Percentiles rank a stretch among this genome's conserved stretches.
Conservation (phyloP, 2,113 vertebrate species). For the Sardina pilchardus region DNA sequence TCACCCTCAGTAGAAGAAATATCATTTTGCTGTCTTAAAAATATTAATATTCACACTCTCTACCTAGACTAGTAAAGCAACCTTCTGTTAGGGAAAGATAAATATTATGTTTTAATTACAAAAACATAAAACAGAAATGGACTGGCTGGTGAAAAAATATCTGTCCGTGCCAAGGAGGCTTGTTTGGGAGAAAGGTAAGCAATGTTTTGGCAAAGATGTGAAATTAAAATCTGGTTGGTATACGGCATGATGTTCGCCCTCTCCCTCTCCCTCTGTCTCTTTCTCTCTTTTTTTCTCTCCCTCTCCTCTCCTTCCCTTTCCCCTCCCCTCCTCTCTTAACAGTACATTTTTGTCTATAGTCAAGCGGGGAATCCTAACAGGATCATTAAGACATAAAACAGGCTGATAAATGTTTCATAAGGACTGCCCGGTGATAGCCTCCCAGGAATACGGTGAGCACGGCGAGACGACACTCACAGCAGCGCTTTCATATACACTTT, state of each 20-base stretch:
- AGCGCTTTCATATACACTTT: constrained; percentile 67
- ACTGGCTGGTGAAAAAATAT: constrained; percentile 58
- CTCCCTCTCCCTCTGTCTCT: constrained; percentile 47
- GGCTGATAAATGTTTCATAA: constrained; percentile 79
- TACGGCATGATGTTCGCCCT: constrained; percentile 64
- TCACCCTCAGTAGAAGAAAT: constrained; percentile 60
- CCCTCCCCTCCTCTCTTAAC: constrained; percentile 33
- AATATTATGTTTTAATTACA: constrained; percentile 85
- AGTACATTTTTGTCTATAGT: constrained; percentile 64
- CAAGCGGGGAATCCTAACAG: constrained; percentile 73
- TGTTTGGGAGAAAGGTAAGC: constrained; percentile 68
- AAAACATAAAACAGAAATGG: constrained; percentile 80
- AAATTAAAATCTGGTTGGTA: constrained; percentile 69
- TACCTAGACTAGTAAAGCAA: constrained; percentile 76
- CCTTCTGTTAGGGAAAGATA: constrained; percentile 82
- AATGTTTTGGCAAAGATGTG: constrained; percentile 68
- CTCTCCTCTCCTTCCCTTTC: constrained; percentile 12
- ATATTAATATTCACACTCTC: constrained; percentile 80
- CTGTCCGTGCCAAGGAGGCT: constrained; percentile 53
- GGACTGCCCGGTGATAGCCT: constrained; percentile 72
- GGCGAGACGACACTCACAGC: constrained; percentile 49
- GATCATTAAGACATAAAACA: constrained; percentile 79
- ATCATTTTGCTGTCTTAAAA: constrained; percentile 77
- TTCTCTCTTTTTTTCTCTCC: constrained; percentile 30
- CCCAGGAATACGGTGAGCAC: constrained; percentile 68